phyloP scores from a whole-genome alignment of 1,140 invertebrate genomes.

The Monochamus saltuarius region DNA sequence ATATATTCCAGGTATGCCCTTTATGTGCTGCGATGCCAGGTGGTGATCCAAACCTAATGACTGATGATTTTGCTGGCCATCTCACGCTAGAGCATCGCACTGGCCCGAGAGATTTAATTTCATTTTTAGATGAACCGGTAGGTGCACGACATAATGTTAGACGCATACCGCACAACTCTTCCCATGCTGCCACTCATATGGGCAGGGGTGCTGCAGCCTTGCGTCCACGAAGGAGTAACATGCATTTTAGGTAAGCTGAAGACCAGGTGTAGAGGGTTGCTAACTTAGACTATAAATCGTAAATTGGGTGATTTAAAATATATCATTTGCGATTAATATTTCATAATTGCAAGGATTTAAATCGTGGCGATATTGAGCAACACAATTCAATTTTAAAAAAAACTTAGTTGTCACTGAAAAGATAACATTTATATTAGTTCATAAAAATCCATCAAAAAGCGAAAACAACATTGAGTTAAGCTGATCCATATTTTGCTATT shows the following conservation, averaged over 20 bases:
- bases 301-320: no score
- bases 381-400: no score
- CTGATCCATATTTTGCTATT: no score
- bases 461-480: no score
- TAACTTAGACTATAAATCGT: no score
- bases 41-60: slow-evolving; percentile 95
- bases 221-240: slow-evolving; percentile 79
- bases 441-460: no score
- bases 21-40: slow-evolving; percentile 93
- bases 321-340: no score
- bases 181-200: slow-evolving; percentile 52
- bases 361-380: no score
- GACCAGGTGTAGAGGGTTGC: no score
- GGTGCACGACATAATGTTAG: slow-evolving; percentile 69
- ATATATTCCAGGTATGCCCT: slow-evolving; percentile 78
- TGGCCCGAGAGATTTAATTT: slow-evolving; percentile 82
- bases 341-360: no score
- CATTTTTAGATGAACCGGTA: slow-evolving; percentile 84
- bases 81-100: slow-evolving; percentile 91
- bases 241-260: slow-evolving; percentile 76
- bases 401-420: no score
- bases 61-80: slow-evolving; percentile 96
- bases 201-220: slow-evolving; percentile 58
- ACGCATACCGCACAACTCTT: slow-evolving; percentile 79
- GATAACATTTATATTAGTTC: no score